Conservation (phyloP, 2,888 invertebrate genomes). For the Iphiclides podalirius region DNA sequence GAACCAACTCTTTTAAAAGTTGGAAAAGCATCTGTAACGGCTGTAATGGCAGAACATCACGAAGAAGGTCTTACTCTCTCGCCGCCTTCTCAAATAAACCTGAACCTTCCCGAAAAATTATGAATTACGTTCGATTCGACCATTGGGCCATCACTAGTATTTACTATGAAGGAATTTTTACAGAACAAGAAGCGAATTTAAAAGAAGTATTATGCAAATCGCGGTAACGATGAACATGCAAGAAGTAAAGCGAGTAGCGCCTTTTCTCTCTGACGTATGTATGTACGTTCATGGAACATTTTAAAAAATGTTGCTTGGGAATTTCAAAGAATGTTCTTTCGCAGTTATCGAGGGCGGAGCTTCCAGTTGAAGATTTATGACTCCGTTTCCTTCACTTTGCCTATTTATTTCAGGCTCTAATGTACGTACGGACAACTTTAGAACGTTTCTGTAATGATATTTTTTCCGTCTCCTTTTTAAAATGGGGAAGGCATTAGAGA, state of each 20-base stretch:
- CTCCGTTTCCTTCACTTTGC: slow-evolving; percentile 11
- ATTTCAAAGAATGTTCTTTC: slow-evolving; percentile 16
- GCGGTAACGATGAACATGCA: background rate
- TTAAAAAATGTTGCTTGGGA: slow-evolving; percentile 13
- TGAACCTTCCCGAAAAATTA: too few relatives aligned
- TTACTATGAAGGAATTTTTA: too few relatives aligned
- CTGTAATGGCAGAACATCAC: too few relatives aligned
- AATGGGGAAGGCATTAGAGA: too few relatives aligned
- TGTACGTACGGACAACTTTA: background rate
- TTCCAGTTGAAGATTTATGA: slow-evolving; percentile 16
- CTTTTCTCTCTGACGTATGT: slow-evolving; percentile 1
- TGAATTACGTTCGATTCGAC: too few relatives aligned
- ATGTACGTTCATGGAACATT: slow-evolving; percentile 6
- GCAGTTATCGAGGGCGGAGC: slow-evolving; percentile 13
- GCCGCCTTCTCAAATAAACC: too few relatives aligned
- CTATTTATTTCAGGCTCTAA: slow-evolving; percentile 19
- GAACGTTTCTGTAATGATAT: background rate
- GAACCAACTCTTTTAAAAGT: too few relatives aligned
- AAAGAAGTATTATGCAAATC: slow-evolving; percentile 1
- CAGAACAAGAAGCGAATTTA: background rate
- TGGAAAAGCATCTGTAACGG: too few relatives aligned
- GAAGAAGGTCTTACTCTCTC: too few relatives aligned
- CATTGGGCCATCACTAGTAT: too few relatives aligned
- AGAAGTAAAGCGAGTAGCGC: background rate
- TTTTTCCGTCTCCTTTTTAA: too few relatives aligned